Evolutionary conservation across 2,888 invertebrate genomes (phyloP), one percentile per base, ranked within the genome.

Genomic region (Dicyrtomina minuta): DNA sequence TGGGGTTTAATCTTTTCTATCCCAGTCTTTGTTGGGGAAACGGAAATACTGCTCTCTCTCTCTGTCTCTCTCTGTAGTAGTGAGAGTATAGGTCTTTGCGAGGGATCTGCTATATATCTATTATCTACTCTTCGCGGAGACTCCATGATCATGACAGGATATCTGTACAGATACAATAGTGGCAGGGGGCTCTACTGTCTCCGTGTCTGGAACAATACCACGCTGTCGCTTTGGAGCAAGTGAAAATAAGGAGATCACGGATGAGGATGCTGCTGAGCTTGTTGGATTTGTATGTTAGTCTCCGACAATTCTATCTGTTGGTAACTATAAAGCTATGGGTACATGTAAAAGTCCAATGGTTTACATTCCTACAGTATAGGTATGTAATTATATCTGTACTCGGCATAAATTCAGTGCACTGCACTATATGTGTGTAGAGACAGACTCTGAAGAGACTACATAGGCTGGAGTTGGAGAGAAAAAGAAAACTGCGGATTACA

Each of bases 1-100:
- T 55, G 20, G 44, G 65, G 65, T 65, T 65, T 65, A 65, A 65
- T 65, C 65, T 65, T 65, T 65, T 43, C 43, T 43, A 1, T 44
- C 65, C 33, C 56, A 43, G 22, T 27, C 46, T 33, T 60, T 44
- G 39, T 39, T 39, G 3, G 5, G n/a, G 17, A 39, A 46, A 46
- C 46, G n/a, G 49, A n/a, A n/a, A n/a, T n/a, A n/a, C n/a, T n/a
- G n/a, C n/a, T n/a, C 13, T 51, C 51, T 51, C 51, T 10, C 20
- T 17, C 20, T 51, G 6, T 20, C 55, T 26, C 26, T 55, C 22
- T 59, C 8, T 26, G 13, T 33, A 22, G 17, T 20, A 22, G 53
- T 3, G 53, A 46, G 17, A 41, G 13, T 41, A n/a, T n/a, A n/a
- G n/a, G n/a, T n/a, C n/a, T n/a, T n/a, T n/a, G n/a, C n/a, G n/a